Base-by-base conservation (phyloP, 2,797 vertebrate genomes). In the Echiichthys vipera region DNA sequence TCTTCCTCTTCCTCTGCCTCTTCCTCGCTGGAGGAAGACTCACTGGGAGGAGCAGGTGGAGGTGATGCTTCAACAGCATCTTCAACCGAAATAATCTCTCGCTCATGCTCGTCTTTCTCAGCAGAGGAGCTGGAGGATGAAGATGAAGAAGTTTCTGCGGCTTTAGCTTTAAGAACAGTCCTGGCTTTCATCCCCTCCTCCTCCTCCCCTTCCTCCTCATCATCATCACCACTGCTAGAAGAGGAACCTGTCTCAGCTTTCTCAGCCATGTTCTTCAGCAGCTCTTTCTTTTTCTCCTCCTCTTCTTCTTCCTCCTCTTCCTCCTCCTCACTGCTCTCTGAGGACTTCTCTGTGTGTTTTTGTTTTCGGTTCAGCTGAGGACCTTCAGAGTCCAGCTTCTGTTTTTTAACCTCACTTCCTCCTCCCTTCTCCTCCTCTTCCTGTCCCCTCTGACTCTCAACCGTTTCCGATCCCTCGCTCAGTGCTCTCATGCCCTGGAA, bases 401-500 rank as follows among this genome's bases (percentile, higher is more conserved):
- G 77, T 78, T 83, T 91, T 86, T 91, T 87, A 36, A 53, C 46
- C n/a, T 15, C 25, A 27, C 58, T 7, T 73, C 64, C 29, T 15
- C 46, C 39, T 57, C 17, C 27, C 46, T 77, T 45, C 1, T 68
- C 40, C 8, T 53, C 62, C 3, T 51, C 46, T 15, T 46, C 13
- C 2, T 4, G 18, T 27, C 29, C 59, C 64, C 51, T 73, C 15
- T 8, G 51, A 30, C 4, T 0, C 11, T 59, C 24, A 1, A 50
- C 55, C 2, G n/a, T 15, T 4, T 55, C 67, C 0, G 50, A 15
- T 13, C 15, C 36, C n/a, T 80, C 32, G 0, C 14, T 14, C 66
- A 98, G 90, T 5, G 65, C 90, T 1, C 86, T 88, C 0, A 96
- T 90, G 30, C 97, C 97, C 84, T 88, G 91, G 85, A 98, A 99